Percentiles rank a stretch among this genome's conserved stretches.
phyloP scores from a whole-genome alignment of 2,888 invertebrate species.

The Nymphalis urticae region DNA sequence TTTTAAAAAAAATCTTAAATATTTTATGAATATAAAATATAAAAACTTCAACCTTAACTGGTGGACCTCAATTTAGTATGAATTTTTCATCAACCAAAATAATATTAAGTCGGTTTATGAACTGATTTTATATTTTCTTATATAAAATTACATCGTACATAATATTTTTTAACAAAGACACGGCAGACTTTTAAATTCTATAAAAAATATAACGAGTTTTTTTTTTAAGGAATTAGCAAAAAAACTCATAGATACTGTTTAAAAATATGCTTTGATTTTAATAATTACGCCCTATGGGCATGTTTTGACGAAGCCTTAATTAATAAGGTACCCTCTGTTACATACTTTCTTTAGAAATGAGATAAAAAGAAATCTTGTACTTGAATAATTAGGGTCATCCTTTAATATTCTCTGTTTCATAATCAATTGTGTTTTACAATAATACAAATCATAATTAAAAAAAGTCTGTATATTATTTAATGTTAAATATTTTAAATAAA shows the following conservation, averaged over 20 bases:
- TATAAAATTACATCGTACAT: not conserved
- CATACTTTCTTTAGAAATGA: conserved; percentile 16
- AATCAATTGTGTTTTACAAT: not conserved
- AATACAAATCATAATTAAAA: too few relatives aligned
- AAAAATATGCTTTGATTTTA: conserved; percentile 24
- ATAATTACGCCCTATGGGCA: conserved; percentile 42
- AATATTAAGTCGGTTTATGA: too few relatives aligned
- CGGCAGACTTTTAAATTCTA: not conserved
- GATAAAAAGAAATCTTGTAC: conserved; percentile 20
- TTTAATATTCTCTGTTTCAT: not conserved
- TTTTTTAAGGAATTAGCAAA: not conserved
- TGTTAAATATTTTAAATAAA: too few relatives aligned
- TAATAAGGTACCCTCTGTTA: conserved; percentile 34
- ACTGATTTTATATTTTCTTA: too few relatives aligned
- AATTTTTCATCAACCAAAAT: too few relatives aligned
- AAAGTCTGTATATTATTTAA: too few relatives aligned
- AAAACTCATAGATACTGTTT: not conserved
- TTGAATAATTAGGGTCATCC: conserved; percentile 12
- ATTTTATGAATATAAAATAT: too few relatives aligned
- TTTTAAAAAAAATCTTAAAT: too few relatives aligned
- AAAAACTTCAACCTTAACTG: too few relatives aligned
- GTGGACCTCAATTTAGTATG: too few relatives aligned
- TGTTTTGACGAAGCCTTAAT: conserved; percentile 42
- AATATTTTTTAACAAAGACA: not conserved
- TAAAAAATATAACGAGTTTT: not conserved